Evolutionary conservation across 2,888 invertebrate species (phyloP), one percentile per base, ranked within the genome.

Genomic region (Esperia sulphurella): DNA sequence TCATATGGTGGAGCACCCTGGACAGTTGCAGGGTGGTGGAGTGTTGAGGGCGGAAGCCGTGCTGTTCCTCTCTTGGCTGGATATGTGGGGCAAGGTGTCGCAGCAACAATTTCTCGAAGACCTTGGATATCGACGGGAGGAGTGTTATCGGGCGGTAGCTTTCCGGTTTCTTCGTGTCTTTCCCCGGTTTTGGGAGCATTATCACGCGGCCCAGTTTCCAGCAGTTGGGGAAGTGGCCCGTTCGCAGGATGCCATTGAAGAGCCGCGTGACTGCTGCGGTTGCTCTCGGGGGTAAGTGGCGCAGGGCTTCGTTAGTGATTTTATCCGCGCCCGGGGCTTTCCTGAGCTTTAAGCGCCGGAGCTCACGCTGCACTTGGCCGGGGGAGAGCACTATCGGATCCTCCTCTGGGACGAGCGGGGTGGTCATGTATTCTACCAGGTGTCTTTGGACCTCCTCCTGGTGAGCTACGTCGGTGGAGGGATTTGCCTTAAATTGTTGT

Each of bases 11-110:
- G 7, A 65, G 57, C 0, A 70, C 55, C 8, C 61, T 50, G 5
- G 61, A n/a, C 7, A 71, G 43, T 46, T 68, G 68, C 0, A 58
- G 59, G 0, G 64, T 60, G 0, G 64, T 68, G 6, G 52, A 52
- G 48, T 65, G 65, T 0, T 54, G 54, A 1, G 41, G 10, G 0
- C 63, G 41, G 43, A 65, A 63, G 0, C 59, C 62, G 29, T 51
- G 54, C 29, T 62, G 60, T 12, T 66, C 60, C 0, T 40, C 42
- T 0, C 57, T 44, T 0, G 55, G 57, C 4, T 37, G 40, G 0
- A 49, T 8, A 13, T 42, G 43, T 1, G 30, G 40, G 1, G 8
- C 37, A 8, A 50, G 14, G 12, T 29, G 33, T 8, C 0, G 13
- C 14, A 57, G 45, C 0, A 3, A 29, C 0, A 1, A 49, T 49